These are phyloP conservation scores for Sialia sialis DNA, from an alignment of 2,113 vertebrate species.

Conservation along the genomic window DNA sequence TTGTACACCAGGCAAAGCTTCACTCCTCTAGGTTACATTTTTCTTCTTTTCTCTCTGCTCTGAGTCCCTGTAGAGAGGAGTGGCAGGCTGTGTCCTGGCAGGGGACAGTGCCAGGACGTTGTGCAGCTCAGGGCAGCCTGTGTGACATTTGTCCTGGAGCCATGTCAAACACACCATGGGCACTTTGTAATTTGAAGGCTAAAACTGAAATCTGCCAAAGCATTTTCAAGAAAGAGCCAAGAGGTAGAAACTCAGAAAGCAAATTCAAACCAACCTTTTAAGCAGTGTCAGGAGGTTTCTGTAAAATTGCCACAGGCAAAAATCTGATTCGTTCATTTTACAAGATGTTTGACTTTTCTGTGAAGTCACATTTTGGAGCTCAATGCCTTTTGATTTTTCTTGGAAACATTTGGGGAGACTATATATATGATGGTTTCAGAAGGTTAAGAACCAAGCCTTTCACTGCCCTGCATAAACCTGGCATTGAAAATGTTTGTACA, in stretches of 20 bases:
- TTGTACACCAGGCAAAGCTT: not conserved
- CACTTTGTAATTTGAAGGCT: slow-evolving; percentile 66
- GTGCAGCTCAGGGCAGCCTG: not conserved
- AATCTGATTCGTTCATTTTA: not conserved
- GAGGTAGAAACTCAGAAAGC: slow-evolving; percentile 27
- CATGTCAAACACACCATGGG: not conserved
- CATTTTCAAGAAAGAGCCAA: not conserved
- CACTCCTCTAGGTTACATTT: not conserved
- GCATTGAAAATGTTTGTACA: slow-evolving; percentile 43
- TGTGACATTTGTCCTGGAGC: slow-evolving; percentile 11
- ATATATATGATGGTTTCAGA: not conserved
- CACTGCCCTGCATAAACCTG: slow-evolving; percentile 21
- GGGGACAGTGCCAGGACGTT: not conserved
- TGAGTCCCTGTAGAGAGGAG: not conserved
- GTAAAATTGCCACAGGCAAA: slow-evolving; percentile 5
- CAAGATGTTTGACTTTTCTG: not conserved
- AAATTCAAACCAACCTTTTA: not conserved
- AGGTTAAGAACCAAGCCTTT: not conserved
- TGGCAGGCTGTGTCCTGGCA: not conserved
- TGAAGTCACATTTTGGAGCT: not conserved
- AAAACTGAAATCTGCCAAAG: slow-evolving; percentile 56
- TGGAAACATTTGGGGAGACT: not conserved
- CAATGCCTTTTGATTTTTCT: not conserved
- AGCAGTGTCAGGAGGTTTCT: slow-evolving; percentile 20
- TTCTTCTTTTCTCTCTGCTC: not conserved